Percentiles rank a stretch among this genome's conserved stretches.
Conservation (phyloP, 1,140 invertebrate species). For the Apis laboriosa region DNA sequence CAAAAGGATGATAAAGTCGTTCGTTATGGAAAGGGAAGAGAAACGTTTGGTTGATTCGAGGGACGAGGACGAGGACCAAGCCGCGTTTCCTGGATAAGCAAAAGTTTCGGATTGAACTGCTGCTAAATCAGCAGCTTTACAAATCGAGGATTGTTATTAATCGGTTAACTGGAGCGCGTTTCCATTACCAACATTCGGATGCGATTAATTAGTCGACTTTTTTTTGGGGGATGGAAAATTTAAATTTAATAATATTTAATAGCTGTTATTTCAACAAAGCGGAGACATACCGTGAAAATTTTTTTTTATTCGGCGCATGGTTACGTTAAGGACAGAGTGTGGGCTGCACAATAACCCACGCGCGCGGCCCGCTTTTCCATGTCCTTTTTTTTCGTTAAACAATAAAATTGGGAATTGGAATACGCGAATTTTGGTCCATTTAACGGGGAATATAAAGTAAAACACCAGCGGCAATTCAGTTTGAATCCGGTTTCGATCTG, state of each 20-base stretch:
- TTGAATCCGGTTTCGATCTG: background rate
- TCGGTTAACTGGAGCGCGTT: constrained; percentile 26
- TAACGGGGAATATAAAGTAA: background rate
- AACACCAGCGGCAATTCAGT: background rate
- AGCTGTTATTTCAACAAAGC: too few species aligned
- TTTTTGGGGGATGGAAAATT: background rate
- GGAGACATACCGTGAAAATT: too few species aligned
- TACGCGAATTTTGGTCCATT: background rate
- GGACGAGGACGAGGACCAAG: background rate
- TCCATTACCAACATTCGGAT: background rate
- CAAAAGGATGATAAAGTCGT: too few species aligned
- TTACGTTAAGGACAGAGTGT: too few species aligned
- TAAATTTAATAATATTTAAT: background rate
- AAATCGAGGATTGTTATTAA: constrained; percentile 23
- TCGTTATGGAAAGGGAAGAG: background rate
- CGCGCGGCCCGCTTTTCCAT: too few species aligned
- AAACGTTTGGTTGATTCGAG: background rate
- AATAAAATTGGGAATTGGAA: too few species aligned
- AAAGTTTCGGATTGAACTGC: constrained; percentile 36
- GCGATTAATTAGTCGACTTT: constrained; percentile 13
- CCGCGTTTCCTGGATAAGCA: constrained; percentile 17
- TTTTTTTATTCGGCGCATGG: too few species aligned
- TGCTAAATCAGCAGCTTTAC: constrained; percentile 36
- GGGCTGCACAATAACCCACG: too few species aligned
- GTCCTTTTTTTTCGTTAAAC: too few species aligned